These are phyloP conservation scores for Cataglyphis rosenhaueri DNA, from an alignment of 2,888 invertebrate genomes.

Conservation along the genomic window DNA sequence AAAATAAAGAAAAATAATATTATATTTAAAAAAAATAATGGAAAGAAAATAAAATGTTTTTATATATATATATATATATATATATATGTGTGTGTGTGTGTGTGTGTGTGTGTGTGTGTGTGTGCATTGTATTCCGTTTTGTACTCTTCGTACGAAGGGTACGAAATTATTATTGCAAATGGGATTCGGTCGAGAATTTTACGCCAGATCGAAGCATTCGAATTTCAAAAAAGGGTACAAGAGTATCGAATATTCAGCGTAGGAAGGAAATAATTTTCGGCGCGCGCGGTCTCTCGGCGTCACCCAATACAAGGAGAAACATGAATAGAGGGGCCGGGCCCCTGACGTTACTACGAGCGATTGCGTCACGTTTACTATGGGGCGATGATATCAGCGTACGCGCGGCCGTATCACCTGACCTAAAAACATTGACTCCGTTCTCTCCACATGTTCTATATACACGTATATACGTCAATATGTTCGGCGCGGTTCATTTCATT, in stretches of 20 bases:
- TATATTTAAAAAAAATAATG: too few relatives aligned
- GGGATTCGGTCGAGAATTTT: not conserved
- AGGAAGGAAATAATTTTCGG: conserved; percentile 20
- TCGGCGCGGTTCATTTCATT: not conserved
- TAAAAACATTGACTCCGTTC: conserved; percentile 80
- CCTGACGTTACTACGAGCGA: conserved; percentile 77
- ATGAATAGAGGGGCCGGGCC: conserved; percentile 47
- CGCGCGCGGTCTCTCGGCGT: not conserved
- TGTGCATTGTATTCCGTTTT: not conserved
- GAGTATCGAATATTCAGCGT: not conserved
- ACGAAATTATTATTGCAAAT: not conserved
- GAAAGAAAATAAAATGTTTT: too few relatives aligned
- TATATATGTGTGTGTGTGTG: not conserved
- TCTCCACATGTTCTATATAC: conserved; percentile 45
- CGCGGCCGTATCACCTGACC: conserved; percentile 76
- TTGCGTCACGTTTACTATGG: conserved; percentile 83
- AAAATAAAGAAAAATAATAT: too few relatives aligned
- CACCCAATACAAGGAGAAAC: not conserved
- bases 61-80: not conserved
- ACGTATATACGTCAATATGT: not conserved
- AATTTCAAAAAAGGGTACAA: not conserved
- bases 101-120: not conserved
- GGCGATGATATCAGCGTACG: conserved; percentile 83
- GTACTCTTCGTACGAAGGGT: not conserved
- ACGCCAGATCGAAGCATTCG: not conserved